Evolutionary conservation across 2,888 invertebrate genomes (phyloP).

Genomic region (Arctia plantaginis): DNA sequence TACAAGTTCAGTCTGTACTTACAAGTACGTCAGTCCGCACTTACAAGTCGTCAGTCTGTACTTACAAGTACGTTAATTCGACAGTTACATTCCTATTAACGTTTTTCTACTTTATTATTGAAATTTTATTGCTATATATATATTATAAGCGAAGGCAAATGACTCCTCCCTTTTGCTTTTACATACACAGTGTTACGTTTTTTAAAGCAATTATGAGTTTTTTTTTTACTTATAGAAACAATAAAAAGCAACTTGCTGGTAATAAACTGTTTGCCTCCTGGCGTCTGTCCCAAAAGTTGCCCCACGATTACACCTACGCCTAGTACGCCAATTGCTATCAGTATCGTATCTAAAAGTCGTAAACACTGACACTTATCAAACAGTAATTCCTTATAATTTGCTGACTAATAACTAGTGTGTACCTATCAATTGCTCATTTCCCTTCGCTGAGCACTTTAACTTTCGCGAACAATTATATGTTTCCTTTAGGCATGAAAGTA

Average conservation of each 20-base stretch:
- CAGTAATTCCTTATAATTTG: constrained; percentile 3
- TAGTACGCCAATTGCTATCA: not conserved
- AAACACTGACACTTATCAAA: not conserved
- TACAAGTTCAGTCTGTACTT: too few relatives aligned
- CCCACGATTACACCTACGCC: not conserved
- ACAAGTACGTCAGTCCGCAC: too few relatives aligned
- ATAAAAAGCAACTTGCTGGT: not conserved
- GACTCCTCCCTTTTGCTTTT: too few relatives aligned
- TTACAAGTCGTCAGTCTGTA: not conserved
- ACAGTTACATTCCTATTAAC: not conserved
- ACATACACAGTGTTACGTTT: too few relatives aligned
- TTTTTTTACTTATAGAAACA: too few relatives aligned
- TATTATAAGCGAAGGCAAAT: too few relatives aligned
- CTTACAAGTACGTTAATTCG: too few relatives aligned
- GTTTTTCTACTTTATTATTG: too few relatives aligned
- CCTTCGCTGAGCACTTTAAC: constrained; percentile 4
- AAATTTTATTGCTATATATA: too few relatives aligned
- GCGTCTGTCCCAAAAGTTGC: not conserved
- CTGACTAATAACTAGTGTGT: not conserved
- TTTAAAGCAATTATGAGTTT: too few relatives aligned
- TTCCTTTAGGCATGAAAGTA: constrained; percentile 11
- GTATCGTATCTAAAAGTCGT: not conserved
- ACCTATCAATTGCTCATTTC: constrained; percentile 17
- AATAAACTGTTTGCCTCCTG: not conserved
- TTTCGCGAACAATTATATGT: constrained; percentile 17